These are phyloP conservation scores for Rhamphomyia laevipes DNA, from an alignment of 2,888 invertebrate species.

Conservation along the genomic window DNA sequence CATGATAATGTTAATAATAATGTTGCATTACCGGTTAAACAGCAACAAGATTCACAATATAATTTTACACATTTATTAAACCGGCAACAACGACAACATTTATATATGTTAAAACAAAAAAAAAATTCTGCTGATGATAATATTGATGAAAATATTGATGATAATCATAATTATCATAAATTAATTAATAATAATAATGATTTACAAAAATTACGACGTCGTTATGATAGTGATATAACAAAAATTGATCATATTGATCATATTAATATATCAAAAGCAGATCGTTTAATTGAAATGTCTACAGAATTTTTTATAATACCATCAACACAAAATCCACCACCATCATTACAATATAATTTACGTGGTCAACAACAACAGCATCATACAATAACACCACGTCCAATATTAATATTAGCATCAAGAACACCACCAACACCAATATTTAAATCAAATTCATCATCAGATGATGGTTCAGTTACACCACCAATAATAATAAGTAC, in stretches of 20 bases:
- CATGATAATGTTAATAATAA: slow-evolving; percentile 4
- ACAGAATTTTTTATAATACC: slow-evolving; percentile 76
- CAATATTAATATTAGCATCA: slow-evolving; percentile 24
- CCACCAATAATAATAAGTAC: slow-evolving; percentile 30
- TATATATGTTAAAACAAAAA: too few relatives aligned
- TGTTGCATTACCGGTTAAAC: slow-evolving; percentile 7
- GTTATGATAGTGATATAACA: slow-evolving; percentile 7
- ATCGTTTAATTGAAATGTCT: slow-evolving; percentile 59
- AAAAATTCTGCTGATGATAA: not conserved
- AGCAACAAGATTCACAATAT: slow-evolving; percentile 1
- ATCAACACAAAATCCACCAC: slow-evolving; percentile 14
- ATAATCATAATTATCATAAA: not conserved
- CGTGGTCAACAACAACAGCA: not conserved
- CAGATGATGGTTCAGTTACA: slow-evolving; percentile 17
- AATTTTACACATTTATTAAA: slow-evolving; percentile 3
- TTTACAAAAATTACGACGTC: slow-evolving; percentile 4
- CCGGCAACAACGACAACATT: not conserved
- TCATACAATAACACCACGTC: slow-evolving; percentile 21
- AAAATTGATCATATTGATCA: slow-evolving; percentile 7
- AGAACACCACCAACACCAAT: slow-evolving; percentile 23
- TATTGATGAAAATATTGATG: not conserved
- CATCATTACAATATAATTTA: slow-evolving; percentile 8
- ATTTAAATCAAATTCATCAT: slow-evolving; percentile 14
- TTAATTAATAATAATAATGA: not conserved
- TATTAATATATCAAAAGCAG: slow-evolving; percentile 32